Base-by-base conservation (phyloP, 2,888 invertebrate species). In the Hipparchia sbordonii region DNA sequence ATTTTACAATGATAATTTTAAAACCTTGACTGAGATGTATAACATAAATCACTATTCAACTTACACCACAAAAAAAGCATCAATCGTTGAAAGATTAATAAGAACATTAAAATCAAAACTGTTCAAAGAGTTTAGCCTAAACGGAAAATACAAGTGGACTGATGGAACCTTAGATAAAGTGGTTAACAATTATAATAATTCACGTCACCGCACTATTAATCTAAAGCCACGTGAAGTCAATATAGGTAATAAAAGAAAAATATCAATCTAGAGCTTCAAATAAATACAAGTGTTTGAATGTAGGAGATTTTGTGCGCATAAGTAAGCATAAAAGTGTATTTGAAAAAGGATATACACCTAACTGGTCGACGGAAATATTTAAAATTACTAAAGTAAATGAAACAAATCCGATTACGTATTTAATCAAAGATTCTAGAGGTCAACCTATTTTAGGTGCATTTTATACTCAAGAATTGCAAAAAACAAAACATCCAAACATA, bases 391-490 rank as follows among this genome's bases (percentile, higher is more conserved):
- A 23, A 23, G 23, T 23, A 23, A 23, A 23, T 23, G 23, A 23
- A 23, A 23, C 23, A 23, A 23, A 23, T 76, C 83, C 82, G 61
- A 71, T 74, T 59, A 76, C 79, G 74, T 80, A 83, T 77, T 70
- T 78, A 63, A 66, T 82, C 59, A 69, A 77, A 76, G 79, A 85
- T 79, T 70, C 79, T 74, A 73, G 77, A 70, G 72, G 79, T 61
- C 67, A 84, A 63, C 68, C 74, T 10, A 82, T 86, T 23, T 48
- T 56, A 7, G 63, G 46, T 1, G 48, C 63, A 63, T 84, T 85
- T 75, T 83, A 84, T 73, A 79, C 80, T 72, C 62, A 78, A 67
- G 83, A 84, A 79, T 65, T 84, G 6, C 78, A 77, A 68, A 80
- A 79, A 77, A 81, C 56, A 23, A 23, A 23, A 23, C 23, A 23